Base-by-base conservation (phyloP, 35 echinoderm and acorn worm species). In the Stichopus chloronotus region DNA sequence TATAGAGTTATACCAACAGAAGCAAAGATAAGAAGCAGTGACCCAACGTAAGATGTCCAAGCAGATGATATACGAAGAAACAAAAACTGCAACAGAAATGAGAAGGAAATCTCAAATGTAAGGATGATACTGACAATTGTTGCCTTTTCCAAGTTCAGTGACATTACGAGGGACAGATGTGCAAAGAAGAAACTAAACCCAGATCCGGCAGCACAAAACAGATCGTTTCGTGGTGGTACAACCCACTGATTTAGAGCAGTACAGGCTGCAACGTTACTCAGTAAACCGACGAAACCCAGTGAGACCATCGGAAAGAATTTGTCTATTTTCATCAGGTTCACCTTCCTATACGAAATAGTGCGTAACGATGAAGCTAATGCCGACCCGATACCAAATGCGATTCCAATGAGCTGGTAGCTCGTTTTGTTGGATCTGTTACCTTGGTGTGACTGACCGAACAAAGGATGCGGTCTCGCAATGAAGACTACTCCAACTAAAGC, bases 11-110 rank as follows among this genome's bases (percentile, higher is more conserved):
- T 85, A 7, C 82, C 82, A n/a, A 85, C 9, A 58, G 11, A 53
- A 53, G 82, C 82, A n/a, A 58, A 56, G 13, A 85, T 85, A 9
- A 85, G 55, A n/a, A 85, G 57, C 10, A 58, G 56, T 58, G 82
- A 53, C 12, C 82, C 82, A 6, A 20, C 82, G 10, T 22, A 53
- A 4, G 82, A 85, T 19, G 82, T 85, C 82, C 82, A 85, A 5
- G 8, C 8, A 58, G 82, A 56, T 19, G 55, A 59, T 5, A 85
- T 23, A 85, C 7, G 6, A 16, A 85, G 82, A 85, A 85, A 85
- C 14, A 85, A 20, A 85, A 85, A 85, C 56, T 85, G 82, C 54
- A 12, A 85, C 19, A 85, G 9, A 20, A 85, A 85, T 6, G 19
- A 8, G 14, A 85, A 60, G 5, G 58, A 14, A 52, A 82, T 82